A percentile compares a stretch with the other conserved stretches of the same genome.
Conservation (phyloP, 2,113 vertebrate species). For the Pseudorhombus dupliciocellatus region DNA sequence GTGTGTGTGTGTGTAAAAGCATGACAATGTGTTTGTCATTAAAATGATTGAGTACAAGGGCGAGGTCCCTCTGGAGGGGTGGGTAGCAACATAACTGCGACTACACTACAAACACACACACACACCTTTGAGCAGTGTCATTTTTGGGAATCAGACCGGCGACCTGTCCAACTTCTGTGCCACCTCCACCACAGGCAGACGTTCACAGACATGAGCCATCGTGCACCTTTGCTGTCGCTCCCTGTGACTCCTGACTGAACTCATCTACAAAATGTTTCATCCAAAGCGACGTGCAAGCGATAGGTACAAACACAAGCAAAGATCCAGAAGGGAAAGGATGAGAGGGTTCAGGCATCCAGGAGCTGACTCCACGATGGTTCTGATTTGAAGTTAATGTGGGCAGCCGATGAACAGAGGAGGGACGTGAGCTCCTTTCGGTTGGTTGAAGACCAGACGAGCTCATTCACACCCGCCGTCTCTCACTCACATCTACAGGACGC, state of each 20-base stretch:
- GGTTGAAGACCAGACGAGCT: no score
- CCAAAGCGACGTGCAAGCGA: no score
- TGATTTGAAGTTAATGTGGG: no score
- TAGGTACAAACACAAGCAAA: no score
- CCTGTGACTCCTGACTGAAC: conserved; percentile 17
- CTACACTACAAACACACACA: conserved; percentile 6
- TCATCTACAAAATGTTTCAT: no score
- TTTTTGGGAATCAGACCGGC: conserved; percentile 26
- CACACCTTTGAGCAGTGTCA: conserved; percentile 14
- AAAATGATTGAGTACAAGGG: conserved; percentile 69
- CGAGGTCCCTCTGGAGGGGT: conserved; percentile 59
- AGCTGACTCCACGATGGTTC: no score
- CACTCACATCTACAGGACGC: conserved; percentile 24
- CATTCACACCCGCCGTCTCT: conserved; percentile 21
- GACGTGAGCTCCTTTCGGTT: no score
- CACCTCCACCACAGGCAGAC: conserved; percentile 14
- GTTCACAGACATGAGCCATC: conserved; percentile 9
- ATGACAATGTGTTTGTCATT: conserved; percentile 76
- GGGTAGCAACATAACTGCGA: conserved; percentile 24
- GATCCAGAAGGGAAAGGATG: no score
- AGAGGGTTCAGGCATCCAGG: no score
- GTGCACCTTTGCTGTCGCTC: conserved; percentile 36
- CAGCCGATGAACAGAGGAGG: no score
- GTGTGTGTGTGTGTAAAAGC: conserved; percentile 36
- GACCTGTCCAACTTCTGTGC: conserved; percentile 6